Conservation (phyloP, 2,113 vertebrate species). For the Danio rerio region GRCz12tu NC_133177.1:2867001-2867500, state of each 20-base stretch:
- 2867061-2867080: conserved; percentile 89
- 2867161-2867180: not conserved
- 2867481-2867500: too few species aligned
- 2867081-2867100: conserved; percentile 88
- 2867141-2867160: conserved; percentile 79
- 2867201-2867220: not conserved
- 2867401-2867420: too few species aligned
- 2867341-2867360: too few species aligned
- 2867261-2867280: not conserved
- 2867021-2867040: conserved; percentile 93
- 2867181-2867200: not conserved
- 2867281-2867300: too few species aligned
- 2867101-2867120: conserved; percentile 94
- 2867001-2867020: conserved; percentile 92
- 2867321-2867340: too few species aligned
- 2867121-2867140: conserved; percentile 90
- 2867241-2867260: not conserved
- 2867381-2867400: too few species aligned
- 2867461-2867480: too few species aligned
- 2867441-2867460: too few species aligned
- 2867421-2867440: too few species aligned
- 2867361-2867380: too few species aligned
- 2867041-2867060: conserved; percentile 94
- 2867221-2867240: not conserved
- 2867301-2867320: too few species aligned